phyloP scores from a whole-genome alignment of 1,140 invertebrate species.

The Magallana gigas region DNA sequence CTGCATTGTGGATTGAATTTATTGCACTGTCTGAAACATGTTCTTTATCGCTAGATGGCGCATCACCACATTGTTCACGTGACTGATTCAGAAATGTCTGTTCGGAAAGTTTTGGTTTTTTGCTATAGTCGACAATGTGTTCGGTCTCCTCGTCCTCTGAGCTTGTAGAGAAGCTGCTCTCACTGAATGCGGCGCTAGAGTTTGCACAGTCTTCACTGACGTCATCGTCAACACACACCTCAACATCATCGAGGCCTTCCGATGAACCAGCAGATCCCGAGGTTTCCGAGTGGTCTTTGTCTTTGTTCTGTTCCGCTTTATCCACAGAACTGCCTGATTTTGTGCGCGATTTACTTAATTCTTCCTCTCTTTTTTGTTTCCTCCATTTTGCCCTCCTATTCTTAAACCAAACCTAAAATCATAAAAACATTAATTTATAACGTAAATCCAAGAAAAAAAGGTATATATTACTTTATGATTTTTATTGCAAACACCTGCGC shows the following conservation, averaged over 20 bases:
- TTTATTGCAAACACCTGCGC: conserved; percentile 37
- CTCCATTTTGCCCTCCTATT: conserved; percentile 83
- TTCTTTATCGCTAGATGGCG: not conserved
- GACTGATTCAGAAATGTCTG: not conserved
- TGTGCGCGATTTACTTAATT: conserved; percentile 38
- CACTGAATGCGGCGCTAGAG: conserved; percentile 4
- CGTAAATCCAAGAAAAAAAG: not conserved
- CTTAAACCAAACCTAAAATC: conserved; percentile 62
- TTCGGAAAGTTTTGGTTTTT: not conserved
- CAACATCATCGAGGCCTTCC: conserved; percentile 26
- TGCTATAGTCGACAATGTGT: not conserved
- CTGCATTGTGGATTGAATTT: not conserved
- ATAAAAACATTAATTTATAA: not conserved
- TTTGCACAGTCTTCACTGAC: conserved; percentile 18
- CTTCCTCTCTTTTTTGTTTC: conserved; percentile 94
- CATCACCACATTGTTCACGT: conserved; percentile 1
- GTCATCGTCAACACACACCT: conserved; percentile 38
- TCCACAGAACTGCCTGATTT: conserved; percentile 7
- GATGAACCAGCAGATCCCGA: not conserved
- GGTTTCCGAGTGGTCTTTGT: conserved; percentile 5
- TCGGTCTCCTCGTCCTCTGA: conserved; percentile 25
- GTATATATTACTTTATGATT: conserved; percentile 13
- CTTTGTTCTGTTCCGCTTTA: conserved; percentile 15
- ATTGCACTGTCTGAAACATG: conserved; percentile 16
- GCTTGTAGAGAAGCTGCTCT: conserved; percentile 23